Evolutionary conservation across 2,888 invertebrate species (phyloP), one percentile per base, ranked within the genome.

Genomic region (Limnephilus lunatus): DNA sequence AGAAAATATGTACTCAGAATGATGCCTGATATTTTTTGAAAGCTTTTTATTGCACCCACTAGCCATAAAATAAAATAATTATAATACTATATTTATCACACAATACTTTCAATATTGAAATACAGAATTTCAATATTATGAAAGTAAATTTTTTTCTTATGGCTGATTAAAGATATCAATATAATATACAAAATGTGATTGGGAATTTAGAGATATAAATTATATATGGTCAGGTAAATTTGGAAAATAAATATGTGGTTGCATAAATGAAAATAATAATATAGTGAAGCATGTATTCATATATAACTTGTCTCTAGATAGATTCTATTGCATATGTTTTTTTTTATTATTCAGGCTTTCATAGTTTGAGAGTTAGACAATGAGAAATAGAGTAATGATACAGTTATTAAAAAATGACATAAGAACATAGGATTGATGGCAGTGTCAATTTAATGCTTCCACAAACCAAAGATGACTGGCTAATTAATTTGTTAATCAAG

Each of bases 401-500:
- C 53, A 68, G 68, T 68, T 68, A 68, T 68, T 19, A 89, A 30
- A 39, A 39, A 89, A 81, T 89, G 81, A 35, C 89, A 44, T 39
- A n/a, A 89, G 39, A 81, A 81, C 81, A 81, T n/a, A 89, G 81
- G 44, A 39, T 39, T 81, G 15, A 89, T 39, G 89, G 81, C 81
- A 35, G 39, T 30, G 44, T 81, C 81, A 89, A 32, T 89, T 89
- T 80, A 12, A 80, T 89, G 87, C 9, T 14, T 5, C 48, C 31
- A 85, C 44, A 68, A 68, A 68, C 25, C 68, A 68, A 1, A 25
- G n/a, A n/a, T n/a, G 68, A 25, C n/a, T 19, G 68, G 25, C 68
- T 25, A 9, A 68, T 68, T 68, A 25, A n/a, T 25, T 25, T 68
- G 68, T 4, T 68, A 68, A 68, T 68, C 12, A n/a, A n/a, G 25